These are phyloP conservation scores for Maniola jurtina DNA, from an alignment of 1,140 invertebrate species.

Conservation along the genomic window DNA sequence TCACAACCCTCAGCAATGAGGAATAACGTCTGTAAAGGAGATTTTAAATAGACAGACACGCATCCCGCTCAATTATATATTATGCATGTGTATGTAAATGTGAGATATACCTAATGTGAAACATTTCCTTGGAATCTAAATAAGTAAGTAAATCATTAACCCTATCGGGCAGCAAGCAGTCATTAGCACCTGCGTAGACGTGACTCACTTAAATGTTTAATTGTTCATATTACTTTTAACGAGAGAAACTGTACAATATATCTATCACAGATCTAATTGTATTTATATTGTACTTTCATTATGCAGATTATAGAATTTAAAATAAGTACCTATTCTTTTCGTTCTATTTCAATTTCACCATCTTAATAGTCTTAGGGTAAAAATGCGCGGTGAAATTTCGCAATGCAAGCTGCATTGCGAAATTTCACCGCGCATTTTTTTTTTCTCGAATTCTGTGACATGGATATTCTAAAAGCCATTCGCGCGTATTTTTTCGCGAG, in stretches of 20 bases:
- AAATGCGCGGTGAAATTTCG: too few relatives aligned
- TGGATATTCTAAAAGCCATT: too few relatives aligned
- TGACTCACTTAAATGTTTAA: constrained; percentile 40
- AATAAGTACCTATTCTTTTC: background rate
- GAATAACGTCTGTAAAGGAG: too few relatives aligned
- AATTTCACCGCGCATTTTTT: too few relatives aligned
- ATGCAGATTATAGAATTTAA: background rate
- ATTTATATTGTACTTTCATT: background rate
- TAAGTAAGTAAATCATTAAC: constrained; percentile 26
- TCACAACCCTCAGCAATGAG: too few relatives aligned
- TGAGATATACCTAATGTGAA: background rate
- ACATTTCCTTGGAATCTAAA: constrained; percentile 21
- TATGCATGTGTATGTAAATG: background rate
- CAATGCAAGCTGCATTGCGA: too few relatives aligned
- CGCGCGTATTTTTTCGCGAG: too few relatives aligned
- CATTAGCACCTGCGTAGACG: constrained; percentile 47
- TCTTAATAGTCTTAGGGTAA: too few relatives aligned
- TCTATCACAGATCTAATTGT: background rate
- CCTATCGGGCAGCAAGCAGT: constrained; percentile 27
- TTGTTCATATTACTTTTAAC: background rate
- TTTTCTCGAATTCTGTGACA: too few relatives aligned
- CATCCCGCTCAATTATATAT: too few relatives aligned
- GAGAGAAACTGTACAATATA: background rate
- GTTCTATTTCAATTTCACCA: too few relatives aligned
- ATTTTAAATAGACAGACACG: too few relatives aligned